Conservation (phyloP, 2,797 vertebrate genomes). For the Masticophis lateralis region DNA sequence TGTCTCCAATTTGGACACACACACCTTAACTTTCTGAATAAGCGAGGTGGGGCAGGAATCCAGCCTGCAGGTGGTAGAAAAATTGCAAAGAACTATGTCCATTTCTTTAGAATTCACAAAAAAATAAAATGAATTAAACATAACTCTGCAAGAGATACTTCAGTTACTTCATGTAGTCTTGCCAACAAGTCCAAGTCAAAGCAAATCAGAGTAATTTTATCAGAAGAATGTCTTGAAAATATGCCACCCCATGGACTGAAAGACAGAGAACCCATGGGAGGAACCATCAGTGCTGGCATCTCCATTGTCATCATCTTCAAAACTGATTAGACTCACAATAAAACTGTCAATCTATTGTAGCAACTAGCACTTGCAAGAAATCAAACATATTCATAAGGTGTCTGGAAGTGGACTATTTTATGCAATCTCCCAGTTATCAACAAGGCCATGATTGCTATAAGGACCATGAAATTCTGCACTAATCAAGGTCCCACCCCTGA, state of each 20-base stretch:
- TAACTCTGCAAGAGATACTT: neutral
- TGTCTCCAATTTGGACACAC: neutral
- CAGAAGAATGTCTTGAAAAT: neutral
- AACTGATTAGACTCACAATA: neutral
- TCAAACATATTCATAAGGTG: neutral
- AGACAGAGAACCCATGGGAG: neutral
- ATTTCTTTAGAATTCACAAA: neutral
- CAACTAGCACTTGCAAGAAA: neutral
- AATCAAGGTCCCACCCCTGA: neutral
- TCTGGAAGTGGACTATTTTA: neutral
- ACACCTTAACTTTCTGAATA: neutral
- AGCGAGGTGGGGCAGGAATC: neutral
- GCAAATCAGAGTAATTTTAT: neutral
- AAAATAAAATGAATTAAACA: neutral
- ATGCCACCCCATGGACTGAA: neutral
- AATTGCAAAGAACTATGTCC: neutral
- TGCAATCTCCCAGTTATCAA: neutral
- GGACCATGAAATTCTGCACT: neutral
- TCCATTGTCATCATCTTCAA: neutral
- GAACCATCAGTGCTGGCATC: neutral
- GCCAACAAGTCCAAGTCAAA: neutral
- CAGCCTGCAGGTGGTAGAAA: neutral
- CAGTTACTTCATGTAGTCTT: neutral
- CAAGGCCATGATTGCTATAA: neutral
- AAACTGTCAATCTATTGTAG: neutral